A percentile compares a stretch with the other conserved stretches of the same genome.
Conservation (phyloP, 2,888 invertebrate genomes). For the Caenorhabditis sp. region DNA sequence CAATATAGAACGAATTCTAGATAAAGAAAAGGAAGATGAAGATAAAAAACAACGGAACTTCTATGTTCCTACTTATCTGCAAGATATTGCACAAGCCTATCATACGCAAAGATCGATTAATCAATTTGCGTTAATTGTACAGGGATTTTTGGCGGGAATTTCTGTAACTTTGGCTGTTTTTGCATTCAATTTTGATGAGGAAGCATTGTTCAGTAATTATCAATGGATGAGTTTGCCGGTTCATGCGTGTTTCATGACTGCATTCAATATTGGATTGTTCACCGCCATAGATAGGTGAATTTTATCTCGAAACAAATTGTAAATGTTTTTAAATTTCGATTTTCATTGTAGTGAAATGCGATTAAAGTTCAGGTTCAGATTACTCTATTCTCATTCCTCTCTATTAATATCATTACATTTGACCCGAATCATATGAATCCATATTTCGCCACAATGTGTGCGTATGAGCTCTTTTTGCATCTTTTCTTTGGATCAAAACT, state of each 20-base stretch:
- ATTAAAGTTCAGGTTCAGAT: too few species aligned
- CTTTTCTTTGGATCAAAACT: too few species aligned
- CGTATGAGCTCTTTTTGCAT: too few species aligned
- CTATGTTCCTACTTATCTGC: conserved; percentile 3
- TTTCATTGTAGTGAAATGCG: too few species aligned
- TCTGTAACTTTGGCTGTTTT: conserved; percentile 53
- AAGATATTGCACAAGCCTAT: conserved; percentile 21
- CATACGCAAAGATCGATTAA: conserved; percentile 17
- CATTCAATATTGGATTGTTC: conserved; percentile 38
- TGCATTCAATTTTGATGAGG: conserved; percentile 53
- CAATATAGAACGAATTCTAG: neutral
- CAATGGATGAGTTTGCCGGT: conserved; percentile 44
- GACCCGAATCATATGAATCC: too few species aligned
- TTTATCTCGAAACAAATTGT: too few species aligned
- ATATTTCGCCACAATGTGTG: too few species aligned
- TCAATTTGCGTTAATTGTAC: conserved; percentile 22
- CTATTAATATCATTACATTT: too few species aligned
- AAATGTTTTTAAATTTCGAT: too few species aligned
- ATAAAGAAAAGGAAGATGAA: conserved; percentile 7
- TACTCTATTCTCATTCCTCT: too few species aligned
- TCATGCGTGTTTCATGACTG: conserved; percentile 41
- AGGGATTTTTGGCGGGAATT: conserved; percentile 58
- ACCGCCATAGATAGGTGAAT: conserved; percentile 44
- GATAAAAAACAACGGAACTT: conserved; percentile 5
- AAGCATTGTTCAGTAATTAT: conserved; percentile 25